Percentiles rank a stretch among this genome's conserved stretches.
These are phyloP conservation scores for Sphaerophoria taeniata DNA, from an alignment of 2,888 invertebrate genomes.

Conservation along the genomic window DNA sequence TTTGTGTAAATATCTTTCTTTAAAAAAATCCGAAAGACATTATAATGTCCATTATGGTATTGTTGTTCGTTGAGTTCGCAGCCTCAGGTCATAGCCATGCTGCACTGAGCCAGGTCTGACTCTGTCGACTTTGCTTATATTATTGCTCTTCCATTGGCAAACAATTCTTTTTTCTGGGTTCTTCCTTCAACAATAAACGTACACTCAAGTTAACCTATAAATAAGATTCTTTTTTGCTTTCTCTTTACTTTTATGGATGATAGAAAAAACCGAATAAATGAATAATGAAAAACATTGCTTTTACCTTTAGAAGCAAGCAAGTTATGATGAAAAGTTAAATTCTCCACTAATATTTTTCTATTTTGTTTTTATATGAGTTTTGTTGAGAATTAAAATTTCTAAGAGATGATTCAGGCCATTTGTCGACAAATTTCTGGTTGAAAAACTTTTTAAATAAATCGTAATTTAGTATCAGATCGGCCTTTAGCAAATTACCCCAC, in stretches of 20 bases:
- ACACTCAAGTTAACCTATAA: conserved; percentile 4
- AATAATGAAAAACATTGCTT: conserved; percentile 65
- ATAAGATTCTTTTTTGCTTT: conserved; percentile 48
- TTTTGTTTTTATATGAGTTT: too few species aligned
- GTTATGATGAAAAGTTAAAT: conserved; percentile 52
- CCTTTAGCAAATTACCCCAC: too few species aligned
- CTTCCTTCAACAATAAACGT: conserved; percentile 4
- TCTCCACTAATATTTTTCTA: conserved; percentile 47
- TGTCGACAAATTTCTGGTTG: too few species aligned
- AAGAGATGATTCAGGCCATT: too few species aligned
- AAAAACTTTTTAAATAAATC: too few species aligned
- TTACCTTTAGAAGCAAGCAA: conserved; percentile 51
- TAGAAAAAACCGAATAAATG: conserved; percentile 53
- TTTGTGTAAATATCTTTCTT: conserved; percentile 50
- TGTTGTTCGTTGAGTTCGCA: conserved; percentile 23
- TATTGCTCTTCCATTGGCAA: conserved; percentile 36
- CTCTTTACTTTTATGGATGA: conserved; percentile 58
- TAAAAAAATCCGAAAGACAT: conserved; percentile 56
- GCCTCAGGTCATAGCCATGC: neutral
- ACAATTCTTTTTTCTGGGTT: conserved; percentile 38
- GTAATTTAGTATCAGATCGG: too few species aligned
- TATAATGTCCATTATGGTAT: conserved; percentile 61
- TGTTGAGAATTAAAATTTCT: too few species aligned
- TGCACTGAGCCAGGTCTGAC: neutral
- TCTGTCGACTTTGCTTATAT: neutral